Conservation (phyloP, 2,113 vertebrate genomes). For the Leucosticte australis region DNA sequence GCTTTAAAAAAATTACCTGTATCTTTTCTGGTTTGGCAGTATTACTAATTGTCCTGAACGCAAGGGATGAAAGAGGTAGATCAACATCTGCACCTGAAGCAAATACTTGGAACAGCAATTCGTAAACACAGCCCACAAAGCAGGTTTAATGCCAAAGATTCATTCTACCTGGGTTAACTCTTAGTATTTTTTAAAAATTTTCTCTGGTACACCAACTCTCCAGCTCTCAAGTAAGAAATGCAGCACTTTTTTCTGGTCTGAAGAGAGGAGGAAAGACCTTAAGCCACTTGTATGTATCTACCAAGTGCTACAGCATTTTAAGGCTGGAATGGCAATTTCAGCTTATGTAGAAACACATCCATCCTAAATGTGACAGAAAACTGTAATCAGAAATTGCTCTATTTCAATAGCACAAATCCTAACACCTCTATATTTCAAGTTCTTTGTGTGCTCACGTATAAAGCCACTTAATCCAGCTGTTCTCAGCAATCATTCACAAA, state of each 20-base stretch:
- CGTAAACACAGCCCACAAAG: not conserved
- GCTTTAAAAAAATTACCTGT: not conserved
- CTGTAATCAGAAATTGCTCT: not conserved
- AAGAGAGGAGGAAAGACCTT: not conserved
- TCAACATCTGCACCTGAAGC: not conserved
- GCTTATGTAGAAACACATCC: not conserved
- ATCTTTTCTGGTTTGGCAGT: not conserved
- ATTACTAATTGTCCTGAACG: not conserved
- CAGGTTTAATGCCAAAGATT: not conserved
- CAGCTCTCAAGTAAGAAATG: not conserved
- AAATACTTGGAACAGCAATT: not conserved
- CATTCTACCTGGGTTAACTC: not conserved
- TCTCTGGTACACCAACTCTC: not conserved
- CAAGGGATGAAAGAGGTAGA: not conserved
- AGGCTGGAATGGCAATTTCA: constrained; percentile 7
- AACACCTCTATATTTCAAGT: constrained; percentile 1
- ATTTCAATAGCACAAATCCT: not conserved
- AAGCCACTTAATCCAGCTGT: constrained; percentile 27
- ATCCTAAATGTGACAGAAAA: constrained; percentile 7
- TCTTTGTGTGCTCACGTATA: constrained; percentile 18
- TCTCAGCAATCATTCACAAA: constrained; percentile 45
- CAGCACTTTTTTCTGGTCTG: not conserved
- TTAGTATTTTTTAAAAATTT: not conserved
- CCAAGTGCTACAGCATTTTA: not conserved
- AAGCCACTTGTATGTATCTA: not conserved